A percentile compares a stretch with the other conserved stretches of the same genome.
phyloP scores from a whole-genome alignment of 1,140 invertebrate species.

The Orchesella cincta region DNA sequence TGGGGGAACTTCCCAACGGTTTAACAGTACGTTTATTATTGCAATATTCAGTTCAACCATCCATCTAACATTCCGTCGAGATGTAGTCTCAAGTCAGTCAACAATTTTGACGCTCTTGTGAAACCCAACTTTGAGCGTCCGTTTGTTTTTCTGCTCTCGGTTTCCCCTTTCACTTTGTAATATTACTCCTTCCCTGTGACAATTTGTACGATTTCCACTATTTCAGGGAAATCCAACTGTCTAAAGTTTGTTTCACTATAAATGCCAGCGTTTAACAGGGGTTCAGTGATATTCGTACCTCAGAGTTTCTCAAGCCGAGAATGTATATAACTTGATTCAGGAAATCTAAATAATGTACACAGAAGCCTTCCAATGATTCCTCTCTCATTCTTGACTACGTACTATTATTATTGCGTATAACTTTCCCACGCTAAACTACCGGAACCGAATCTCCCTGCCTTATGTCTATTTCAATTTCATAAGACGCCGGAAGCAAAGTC shows the following conservation, averaged over 20 bases:
- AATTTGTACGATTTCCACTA: background rate
- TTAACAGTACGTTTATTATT: background rate
- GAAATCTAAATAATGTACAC: too few relatives aligned
- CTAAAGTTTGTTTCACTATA: too few relatives aligned
- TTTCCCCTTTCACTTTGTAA: background rate
- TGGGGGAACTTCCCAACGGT: background rate
- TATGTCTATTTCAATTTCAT: constrained; percentile 6
- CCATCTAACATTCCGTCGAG: background rate
- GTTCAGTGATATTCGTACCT: too few relatives aligned
- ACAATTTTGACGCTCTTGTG: background rate
- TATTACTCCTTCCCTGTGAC: background rate
- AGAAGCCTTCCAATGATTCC: too few relatives aligned
- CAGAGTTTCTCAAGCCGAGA: too few relatives aligned
- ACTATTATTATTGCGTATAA: too few relatives aligned
- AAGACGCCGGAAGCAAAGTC: constrained; percentile 1
- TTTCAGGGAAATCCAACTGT: background rate
- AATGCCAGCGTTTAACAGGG: too few relatives aligned
- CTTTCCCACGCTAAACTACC: too few relatives aligned
- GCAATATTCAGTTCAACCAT: constrained; percentile 2
- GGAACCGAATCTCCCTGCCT: too few relatives aligned
- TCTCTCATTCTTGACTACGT: too few relatives aligned
- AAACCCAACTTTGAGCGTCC: background rate
- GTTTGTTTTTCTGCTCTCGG: background rate
- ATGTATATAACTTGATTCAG: too few relatives aligned
- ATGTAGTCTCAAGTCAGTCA: background rate